phyloP scores from a whole-genome alignment of 1,140 invertebrate species.

The Chionoecetes opilio region DNA sequence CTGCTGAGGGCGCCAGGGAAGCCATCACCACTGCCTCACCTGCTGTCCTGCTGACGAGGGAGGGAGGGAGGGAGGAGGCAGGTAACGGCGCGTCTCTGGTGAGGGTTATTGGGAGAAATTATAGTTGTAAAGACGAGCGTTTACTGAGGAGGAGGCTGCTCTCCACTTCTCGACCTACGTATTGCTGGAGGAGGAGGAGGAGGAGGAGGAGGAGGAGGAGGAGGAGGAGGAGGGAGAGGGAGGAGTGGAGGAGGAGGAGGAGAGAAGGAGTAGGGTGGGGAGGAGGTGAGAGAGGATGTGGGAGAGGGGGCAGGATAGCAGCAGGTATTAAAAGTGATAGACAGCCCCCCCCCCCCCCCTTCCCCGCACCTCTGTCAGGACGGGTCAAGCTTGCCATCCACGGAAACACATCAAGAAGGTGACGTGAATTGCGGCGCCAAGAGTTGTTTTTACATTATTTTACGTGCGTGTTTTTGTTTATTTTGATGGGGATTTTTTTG shows the following conservation, averaged over 20 bases:
- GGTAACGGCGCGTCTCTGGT: neutral
- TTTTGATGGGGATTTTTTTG: neutral
- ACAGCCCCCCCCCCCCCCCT: neutral
- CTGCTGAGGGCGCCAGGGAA: neutral
- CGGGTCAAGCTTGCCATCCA: neutral
- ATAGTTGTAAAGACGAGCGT: neutral
- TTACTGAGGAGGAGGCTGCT: neutral
- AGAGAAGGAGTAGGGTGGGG: neutral
- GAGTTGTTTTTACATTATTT: slow-evolving; percentile 11
- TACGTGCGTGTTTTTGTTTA: neutral
- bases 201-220: neutral
- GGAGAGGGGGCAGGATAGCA: neutral
- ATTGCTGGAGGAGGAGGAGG: neutral
- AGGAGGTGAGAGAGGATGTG: too few relatives aligned
- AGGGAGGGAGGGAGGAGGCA: neutral
- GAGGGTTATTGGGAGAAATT: slow-evolving; percentile 19
- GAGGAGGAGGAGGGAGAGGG: too few relatives aligned
- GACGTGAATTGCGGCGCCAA: neutral
- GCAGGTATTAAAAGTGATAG: neutral
- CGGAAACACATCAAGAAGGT: neutral
- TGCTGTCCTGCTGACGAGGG: slow-evolving; percentile 9
- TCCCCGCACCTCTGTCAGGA: neutral
- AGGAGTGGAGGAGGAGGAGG: neutral
- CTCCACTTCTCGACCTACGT: neutral
- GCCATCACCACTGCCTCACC: too few relatives aligned